A percentile compares a stretch with the other conserved stretches of the same genome.
These are phyloP conservation scores for Xanthia togata DNA, from an alignment of 2,888 invertebrate species.

Conservation along the genomic window DNA sequence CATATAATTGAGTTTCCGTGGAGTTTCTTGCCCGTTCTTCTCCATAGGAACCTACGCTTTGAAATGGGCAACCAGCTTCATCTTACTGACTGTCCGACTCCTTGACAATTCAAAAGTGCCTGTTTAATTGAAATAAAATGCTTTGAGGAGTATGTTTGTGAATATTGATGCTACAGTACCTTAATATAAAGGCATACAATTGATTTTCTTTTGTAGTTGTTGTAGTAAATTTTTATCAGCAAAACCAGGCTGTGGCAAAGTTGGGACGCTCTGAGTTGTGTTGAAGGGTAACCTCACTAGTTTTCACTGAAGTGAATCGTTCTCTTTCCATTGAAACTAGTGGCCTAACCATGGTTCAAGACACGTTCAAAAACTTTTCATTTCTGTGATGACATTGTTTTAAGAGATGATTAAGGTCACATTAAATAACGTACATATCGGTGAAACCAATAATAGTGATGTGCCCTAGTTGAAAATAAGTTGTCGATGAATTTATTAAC, in stretches of 20 bases:
- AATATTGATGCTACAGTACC: not conserved
- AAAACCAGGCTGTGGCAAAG: not conserved
- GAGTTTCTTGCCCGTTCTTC: not conserved
- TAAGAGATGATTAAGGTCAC: not conserved
- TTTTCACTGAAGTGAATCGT: not conserved
- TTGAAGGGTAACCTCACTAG: not conserved
- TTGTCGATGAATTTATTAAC: constrained; percentile 21
- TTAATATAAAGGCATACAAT: not conserved
- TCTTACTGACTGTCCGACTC: no score
- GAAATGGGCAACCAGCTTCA: not conserved
- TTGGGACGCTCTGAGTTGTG: not conserved
- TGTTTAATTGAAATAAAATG: no score
- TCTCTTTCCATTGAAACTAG: constrained; percentile 11
- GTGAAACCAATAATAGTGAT: constrained; percentile 50
- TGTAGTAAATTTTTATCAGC: not conserved
- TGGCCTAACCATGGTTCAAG: no score
- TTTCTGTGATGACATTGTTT: not conserved
- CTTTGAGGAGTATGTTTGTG: not conserved
- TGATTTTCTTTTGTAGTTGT: not conserved
- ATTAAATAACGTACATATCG: constrained; percentile 15
- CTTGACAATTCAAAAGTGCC: no score
- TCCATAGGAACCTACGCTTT: not conserved
- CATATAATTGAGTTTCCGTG: not conserved
- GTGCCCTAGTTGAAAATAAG: constrained; percentile 46
- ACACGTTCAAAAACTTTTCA: not conserved